Conservation (phyloP, 2,888 invertebrate genomes). For the Conus canariensis region DNA sequence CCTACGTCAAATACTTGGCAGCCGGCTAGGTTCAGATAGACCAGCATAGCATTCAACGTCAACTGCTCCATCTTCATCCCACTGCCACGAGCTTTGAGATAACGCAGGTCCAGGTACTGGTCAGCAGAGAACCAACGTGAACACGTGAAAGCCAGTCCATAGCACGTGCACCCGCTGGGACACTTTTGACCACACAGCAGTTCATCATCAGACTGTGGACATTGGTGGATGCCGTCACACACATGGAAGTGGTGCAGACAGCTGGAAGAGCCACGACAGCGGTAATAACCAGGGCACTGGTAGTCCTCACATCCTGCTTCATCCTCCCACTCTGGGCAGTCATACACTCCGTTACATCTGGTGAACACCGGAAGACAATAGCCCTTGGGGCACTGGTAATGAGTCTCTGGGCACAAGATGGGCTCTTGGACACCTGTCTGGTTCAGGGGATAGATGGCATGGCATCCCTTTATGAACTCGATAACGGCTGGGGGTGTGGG, state of each 20-base stretch:
- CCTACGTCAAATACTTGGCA: not conserved
- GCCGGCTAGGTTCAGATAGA: not conserved
- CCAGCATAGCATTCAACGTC: not conserved
- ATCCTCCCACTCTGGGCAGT: slow-evolving; percentile 10
- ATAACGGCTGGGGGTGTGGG: not conserved
- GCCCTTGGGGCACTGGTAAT: not conserved
- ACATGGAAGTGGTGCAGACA: not conserved
- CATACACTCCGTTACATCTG: not conserved
- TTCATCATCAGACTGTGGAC: slow-evolving; percentile 11
- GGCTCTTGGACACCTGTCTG: not conserved
- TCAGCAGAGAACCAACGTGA: not conserved
- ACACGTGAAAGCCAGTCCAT: slow-evolving; percentile 20
- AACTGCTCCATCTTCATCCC: not conserved
- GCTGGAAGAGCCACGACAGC: not conserved
- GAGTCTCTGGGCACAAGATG: not conserved
- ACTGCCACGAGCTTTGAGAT: not conserved
- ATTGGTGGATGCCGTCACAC: slow-evolving; percentile 9
- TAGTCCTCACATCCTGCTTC: slow-evolving; percentile 4
- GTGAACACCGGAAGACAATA: not conserved
- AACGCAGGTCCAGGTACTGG: not conserved
- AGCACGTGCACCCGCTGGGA: not conserved
- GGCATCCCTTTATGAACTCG: not conserved
- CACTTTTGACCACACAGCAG: not conserved
- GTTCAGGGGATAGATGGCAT: not conserved
- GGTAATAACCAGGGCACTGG: slow-evolving; percentile 15